These are phyloP conservation scores for Blastomussa wellsi DNA, from an alignment of 92 coral and sea anemone species.

Conservation along the genomic window DNA sequence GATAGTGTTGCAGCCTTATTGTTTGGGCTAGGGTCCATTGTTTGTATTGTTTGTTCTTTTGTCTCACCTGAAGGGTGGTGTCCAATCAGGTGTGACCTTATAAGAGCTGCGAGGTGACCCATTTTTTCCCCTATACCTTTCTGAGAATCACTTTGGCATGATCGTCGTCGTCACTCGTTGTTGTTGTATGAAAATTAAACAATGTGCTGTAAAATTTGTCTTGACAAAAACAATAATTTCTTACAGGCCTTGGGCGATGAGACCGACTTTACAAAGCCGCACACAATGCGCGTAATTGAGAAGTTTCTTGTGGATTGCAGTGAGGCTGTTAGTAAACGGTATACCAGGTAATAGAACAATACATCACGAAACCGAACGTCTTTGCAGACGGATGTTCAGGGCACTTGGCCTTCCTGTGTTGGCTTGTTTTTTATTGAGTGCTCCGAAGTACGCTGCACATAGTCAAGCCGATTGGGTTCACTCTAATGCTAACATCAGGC, in stretches of 20 bases:
- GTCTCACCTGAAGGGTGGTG: too few species aligned
- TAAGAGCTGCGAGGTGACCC: too few species aligned
- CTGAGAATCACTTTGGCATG: too few species aligned
- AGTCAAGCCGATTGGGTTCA: neutral
- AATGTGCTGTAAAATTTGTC: neutral
- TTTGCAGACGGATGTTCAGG: too few species aligned
- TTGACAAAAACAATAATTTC: neutral
- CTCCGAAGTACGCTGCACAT: neutral
- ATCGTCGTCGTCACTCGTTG: too few species aligned
- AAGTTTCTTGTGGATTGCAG: slow-evolving; percentile 78
- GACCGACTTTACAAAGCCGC: slow-evolving; percentile 68
- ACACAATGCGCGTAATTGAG: slow-evolving; percentile 72
- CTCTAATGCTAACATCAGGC: neutral
- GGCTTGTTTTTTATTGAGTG: neutral
- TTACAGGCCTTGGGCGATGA: slow-evolving; percentile 79
- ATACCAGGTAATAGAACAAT: slow-evolving; percentile 44
- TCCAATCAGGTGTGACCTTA: too few species aligned
- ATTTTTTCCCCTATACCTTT: too few species aligned
- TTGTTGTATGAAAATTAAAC: too few species aligned
- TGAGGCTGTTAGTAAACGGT: slow-evolving; percentile 61
- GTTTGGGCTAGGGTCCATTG: too few species aligned
- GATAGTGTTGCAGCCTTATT: too few species aligned
- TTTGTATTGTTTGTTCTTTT: too few species aligned
- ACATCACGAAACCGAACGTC: neutral
- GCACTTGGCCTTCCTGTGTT: neutral